A percentile compares a stretch with the other conserved stretches of the same genome.
phyloP scores from a whole-genome alignment of 2,888 invertebrate genomes.

The Calliopum simillimum region DNA sequence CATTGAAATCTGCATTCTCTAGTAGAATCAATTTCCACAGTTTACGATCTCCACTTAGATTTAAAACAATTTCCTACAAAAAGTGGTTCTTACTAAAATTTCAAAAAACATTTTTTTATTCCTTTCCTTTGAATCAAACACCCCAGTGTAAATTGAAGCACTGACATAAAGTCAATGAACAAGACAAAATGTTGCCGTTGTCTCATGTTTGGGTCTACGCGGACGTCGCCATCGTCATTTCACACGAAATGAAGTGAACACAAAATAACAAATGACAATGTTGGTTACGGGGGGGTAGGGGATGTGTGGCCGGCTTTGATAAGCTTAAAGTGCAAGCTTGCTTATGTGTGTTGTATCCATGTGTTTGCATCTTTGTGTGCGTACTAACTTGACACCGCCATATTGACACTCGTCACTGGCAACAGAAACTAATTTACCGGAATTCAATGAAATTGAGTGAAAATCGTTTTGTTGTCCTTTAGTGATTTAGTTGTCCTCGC shows the following conservation, averaged over 20 bases:
- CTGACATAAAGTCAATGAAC: slow-evolving; percentile 25
- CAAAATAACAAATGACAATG: slow-evolving; percentile 22
- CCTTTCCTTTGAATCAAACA: neutral
- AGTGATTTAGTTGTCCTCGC: slow-evolving; percentile 15
- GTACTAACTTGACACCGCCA: slow-evolving; percentile 16
- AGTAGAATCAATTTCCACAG: too few species aligned
- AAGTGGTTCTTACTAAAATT: too few species aligned
- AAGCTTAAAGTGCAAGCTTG: too few species aligned
- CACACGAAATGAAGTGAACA: slow-evolving; percentile 20
- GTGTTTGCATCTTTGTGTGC: neutral
- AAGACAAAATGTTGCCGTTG: slow-evolving; percentile 17
- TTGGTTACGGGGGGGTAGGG: neutral
- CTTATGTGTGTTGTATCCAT: too few species aligned
- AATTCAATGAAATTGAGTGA: slow-evolving; percentile 59
- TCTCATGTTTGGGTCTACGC: neutral
- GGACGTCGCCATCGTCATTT: slow-evolving; percentile 12
- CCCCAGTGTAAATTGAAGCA: neutral
- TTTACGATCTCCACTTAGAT: too few species aligned
- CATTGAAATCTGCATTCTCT: too few species aligned
- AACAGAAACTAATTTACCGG: slow-evolving; percentile 57
- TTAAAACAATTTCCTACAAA: too few species aligned
- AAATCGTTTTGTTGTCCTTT: slow-evolving; percentile 49
- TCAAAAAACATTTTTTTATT: too few species aligned
- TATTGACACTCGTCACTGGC: slow-evolving; percentile 46
- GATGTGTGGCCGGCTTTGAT: neutral